Base-by-base conservation (phyloP, 2,113 vertebrate genomes). In the Epinephelus fuscoguttatus region DNA sequence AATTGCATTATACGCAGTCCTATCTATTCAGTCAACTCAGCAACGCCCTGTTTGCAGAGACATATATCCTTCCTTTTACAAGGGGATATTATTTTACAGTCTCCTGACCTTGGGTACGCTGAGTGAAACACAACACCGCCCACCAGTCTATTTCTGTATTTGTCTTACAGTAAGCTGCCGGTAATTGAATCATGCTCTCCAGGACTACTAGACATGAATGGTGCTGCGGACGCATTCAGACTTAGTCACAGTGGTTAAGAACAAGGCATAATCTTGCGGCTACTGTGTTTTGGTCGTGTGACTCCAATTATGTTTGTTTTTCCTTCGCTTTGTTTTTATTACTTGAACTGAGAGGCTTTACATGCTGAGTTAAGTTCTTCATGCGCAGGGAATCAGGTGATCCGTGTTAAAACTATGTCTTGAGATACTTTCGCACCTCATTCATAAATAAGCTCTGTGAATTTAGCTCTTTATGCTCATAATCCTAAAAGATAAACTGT, bases 31-130 rank as follows among this genome's bases (percentile, higher is more conserved):
- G 89, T 77, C 80, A 21, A 83, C 79, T 89, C 90, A 90, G 91
- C 86, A 76, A 88, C 90, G 56, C 86, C 92, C 90, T 84, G 88
- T 89, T 87, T 88, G 84, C 92, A 83, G 86, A 91, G 89, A 86
- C 94, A 89, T 84, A 88, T 79, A 90, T 87, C 89, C 87, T 82
- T 75, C 70, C 61, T 86, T 92, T 94, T 84, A 86, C 91, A 90
- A 89, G 86, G 47, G 84, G 88, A 81, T 89, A 93, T 94, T 91
- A 84, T 84, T 91, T 95, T 92, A 91, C 92, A 93, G 86, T 84
- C 79, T 91, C 81, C 66, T 95, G 96, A 97, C 95, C 95, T 94
- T 95, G 91, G 91, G 90, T 95, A 94, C 91, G 89, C 90, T 42
- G 86, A 85, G 84, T 93, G 94, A 93, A 97, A 96, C 81, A 76